Base-by-base conservation (phyloP, 2,113 vertebrate species). In the Xenopus borealis region DNA sequence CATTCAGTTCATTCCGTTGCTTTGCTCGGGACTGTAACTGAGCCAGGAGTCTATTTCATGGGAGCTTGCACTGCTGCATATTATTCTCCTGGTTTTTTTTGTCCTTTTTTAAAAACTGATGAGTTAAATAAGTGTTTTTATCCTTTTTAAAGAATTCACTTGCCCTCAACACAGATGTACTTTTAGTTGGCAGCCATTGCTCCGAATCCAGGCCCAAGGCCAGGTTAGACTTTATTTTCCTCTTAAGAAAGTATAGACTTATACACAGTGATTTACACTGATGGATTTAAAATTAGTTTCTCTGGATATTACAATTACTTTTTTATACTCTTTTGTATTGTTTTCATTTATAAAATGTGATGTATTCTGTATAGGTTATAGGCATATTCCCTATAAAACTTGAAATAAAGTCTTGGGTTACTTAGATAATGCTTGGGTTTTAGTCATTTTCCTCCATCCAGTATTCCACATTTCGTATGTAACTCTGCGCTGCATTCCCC, bases 1-100 rank as follows among this genome's bases (percentile, higher is more conserved):
- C 9, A 20, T 80, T 82, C 16, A 78, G 79, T 71, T 70, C 30
- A 52, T 80, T 80, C 50, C 82, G 73, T 80, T 71, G 12, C 4
- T 2, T 69, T 78, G 79, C 63, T 19, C 64, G 64, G 3, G 1
- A 1, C 30, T 69, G 9, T 75, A 65, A 67, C 63, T 53, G 23
- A 58, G 2, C 33, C 33, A 40, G 33, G 33, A 40, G 33, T 40
- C 33, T 55, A n/a, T 55, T n/a, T n/a, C 53, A 55, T 55, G 53
- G 53, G 13, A 79, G n/a, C 6, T 73, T 80, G 59, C 12, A 20
- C 55, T 66, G 30, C 11, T 30, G 10, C 50, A 58, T 45, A 59
- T 14, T 19, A 13, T 70, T 79, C 62, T 27, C 10, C 50, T 77
- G 23, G 23, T 17, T 13, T 75, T 58, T 62, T 23, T 61, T 61